Evolutionary conservation across 2,113 vertebrate genomes (phyloP), one percentile per base, ranked within the genome.

Genomic region (Junco hyemalis): DNA sequence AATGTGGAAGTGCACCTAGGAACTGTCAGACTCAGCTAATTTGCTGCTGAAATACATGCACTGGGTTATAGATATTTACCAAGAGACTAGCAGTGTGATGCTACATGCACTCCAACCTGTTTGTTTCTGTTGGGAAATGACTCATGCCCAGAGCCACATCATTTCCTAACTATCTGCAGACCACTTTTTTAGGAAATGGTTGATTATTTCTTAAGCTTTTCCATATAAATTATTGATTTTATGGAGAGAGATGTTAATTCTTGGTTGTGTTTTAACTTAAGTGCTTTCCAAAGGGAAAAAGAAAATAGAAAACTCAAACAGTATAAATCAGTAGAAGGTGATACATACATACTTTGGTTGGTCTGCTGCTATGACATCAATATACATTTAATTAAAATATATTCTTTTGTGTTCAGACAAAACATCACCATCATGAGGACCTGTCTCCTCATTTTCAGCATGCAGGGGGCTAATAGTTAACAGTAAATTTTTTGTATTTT

Each of bases 391-490:
- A 94, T 47, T 70, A 63, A 95, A 96, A 94, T 83, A 83, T 70
- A 80, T 69, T 59, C 25, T 89, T 97, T 86, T 19, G 47, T 14
- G 5, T 69, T 87, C 64, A 79, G 70, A 84, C 33, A 45, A 90
- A 89, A 88, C 40, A 88, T 33, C 6, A 19, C 47, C 88, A 48
- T 92, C 77, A 69, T 74, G 47, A 78, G 63, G 45, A 96, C 40
- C 35, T n/a, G 12, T 57, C 57, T 48, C 33, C 76, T 70, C 44
- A 90, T 36, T 88, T 96, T 91, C 84, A 95, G 63, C 42, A 20
- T 81, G 68, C 82, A 97, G 96, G 76, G 96, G 73, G 72, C 76
- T 93, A 97, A 97, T 59, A 96, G 97, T 96, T 97, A 97, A 97
- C 66, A 94, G 81, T 87, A 95, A 92, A 2, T 35, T 35, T 36